Base-by-base conservation (phyloP, 2,888 invertebrate species). In the Xestoiulus laeticollis region DNA sequence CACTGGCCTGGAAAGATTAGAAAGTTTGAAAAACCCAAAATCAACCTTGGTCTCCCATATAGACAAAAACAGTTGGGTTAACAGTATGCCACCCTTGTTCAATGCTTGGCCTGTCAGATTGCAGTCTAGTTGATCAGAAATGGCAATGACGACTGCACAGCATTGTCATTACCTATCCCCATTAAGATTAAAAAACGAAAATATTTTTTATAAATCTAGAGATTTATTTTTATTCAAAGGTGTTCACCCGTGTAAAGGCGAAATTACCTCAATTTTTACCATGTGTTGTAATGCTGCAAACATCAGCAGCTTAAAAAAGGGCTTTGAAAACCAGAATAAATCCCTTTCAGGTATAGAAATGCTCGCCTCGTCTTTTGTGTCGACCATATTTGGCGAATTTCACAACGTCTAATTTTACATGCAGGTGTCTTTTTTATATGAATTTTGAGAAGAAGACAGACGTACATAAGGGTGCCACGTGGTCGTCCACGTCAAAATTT, bases 391-490 rank as follows among this genome's bases (percentile, higher is more conserved):
- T 26, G 78, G 6, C 78, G 30, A 78, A 78, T 78, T 78, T 78
- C 78, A 30, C 68, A 68, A 68, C 30, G 78, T 78, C 30, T 78
- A 78, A 78, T 78, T 78, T 78, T 78, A 78, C 78, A 78, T 26
- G 78, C 78, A 78, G 78, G 78, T 78, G 78, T 78, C 78, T 78
- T 78, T 48, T 78, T 59, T 59, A 53, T n/a, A 53, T 6, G 59
- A n/a, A n/a, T n/a, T n/a, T n/a, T 68, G 78, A 10, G 26, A n/a
- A 22, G 12, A 26, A 1, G 2, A 59, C 59, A 22, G n/a, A 59
- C 1, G 59, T 22, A 3, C n/a, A n/a, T 59, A 3, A 6, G 78
- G 78, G 78, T 78, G 78, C 78, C 78, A 78, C 78, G 78, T 78
- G 78, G 78, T 78, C 78, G 78, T 26, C 12, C 78, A 78, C 30